phyloP scores from a whole-genome alignment of 1,140 invertebrate genomes.

The Trichonephila clavata region DNA sequence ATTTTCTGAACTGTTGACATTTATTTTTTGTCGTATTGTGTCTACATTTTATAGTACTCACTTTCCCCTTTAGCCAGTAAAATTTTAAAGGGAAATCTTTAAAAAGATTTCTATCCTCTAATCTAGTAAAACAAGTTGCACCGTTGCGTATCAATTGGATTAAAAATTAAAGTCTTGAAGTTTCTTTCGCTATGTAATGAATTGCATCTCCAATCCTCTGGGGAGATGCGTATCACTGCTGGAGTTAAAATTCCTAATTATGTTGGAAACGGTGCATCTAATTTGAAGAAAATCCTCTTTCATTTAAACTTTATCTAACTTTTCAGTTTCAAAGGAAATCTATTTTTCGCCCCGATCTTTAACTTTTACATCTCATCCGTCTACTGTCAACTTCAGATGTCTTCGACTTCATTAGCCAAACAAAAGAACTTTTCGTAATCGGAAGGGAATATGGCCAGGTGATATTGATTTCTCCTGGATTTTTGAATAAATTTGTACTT shows the following conservation, averaged over 20 bases:
- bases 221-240: neutral
- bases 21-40: no score
- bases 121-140: neutral
- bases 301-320: conserved; percentile 36
- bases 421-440: neutral
- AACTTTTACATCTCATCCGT: conserved; percentile 24
- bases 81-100: no score
- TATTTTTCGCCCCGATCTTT: conserved; percentile 19
- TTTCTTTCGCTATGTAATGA: conserved; percentile 32
- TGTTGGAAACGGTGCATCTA: conserved; percentile 36
- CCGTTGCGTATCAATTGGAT: conserved; percentile 23
- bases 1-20: no score
- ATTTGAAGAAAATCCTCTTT: conserved; percentile 25
- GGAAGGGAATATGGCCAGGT: neutral
- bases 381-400: conserved; percentile 11
- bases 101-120: no score
- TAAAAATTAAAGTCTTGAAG: conserved; percentile 3
- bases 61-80: no score
- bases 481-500: neutral
- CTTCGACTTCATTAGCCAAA: conserved; percentile 5
- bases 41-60: no score
- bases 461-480: neutral
- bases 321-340: conserved; percentile 5
- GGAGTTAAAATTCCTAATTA: conserved; percentile 30
- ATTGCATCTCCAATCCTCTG: neutral